A percentile compares a stretch with the other conserved stretches of the same genome.
phyloP scores from a whole-genome alignment of 2,113 vertebrate species.

The Perognathus longimembris region DNA sequence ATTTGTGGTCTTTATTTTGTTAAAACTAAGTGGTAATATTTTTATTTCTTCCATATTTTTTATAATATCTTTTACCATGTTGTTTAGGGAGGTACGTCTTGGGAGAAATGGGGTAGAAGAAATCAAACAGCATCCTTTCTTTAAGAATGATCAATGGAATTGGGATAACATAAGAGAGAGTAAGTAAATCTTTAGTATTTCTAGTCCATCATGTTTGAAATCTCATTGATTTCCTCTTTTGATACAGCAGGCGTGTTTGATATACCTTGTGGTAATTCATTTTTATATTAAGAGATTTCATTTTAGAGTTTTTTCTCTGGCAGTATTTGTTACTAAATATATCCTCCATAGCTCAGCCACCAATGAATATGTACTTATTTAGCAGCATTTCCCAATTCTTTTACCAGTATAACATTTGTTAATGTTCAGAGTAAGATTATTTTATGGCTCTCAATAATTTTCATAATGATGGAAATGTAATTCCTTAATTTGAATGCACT shows the following conservation, averaged over 20 bases:
- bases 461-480: slow-evolving; percentile 12
- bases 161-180: slow-evolving; percentile 98
- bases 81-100: slow-evolving; percentile 95
- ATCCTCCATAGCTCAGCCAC: background rate
- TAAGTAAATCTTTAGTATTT: slow-evolving; percentile 85
- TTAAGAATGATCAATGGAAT: slow-evolving; percentile 98
- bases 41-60: slow-evolving; percentile 55
- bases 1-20: slow-evolving; percentile 26
- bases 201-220: slow-evolving; percentile 45
- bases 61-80: slow-evolving; percentile 77
- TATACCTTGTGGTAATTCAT: slow-evolving; percentile 31
- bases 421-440: slow-evolving; percentile 37
- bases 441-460: slow-evolving; percentile 35
- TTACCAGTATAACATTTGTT: slow-evolving; percentile 31
- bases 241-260: slow-evolving; percentile 40
- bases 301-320: slow-evolving; percentile 33
- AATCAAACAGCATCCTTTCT: slow-evolving; percentile 97
- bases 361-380: background rate
- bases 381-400: slow-evolving; percentile 7
- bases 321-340: slow-evolving; percentile 47
- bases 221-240: slow-evolving; percentile 58
- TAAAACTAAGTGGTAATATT: slow-evolving; percentile 36
- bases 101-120: slow-evolving; percentile 97
- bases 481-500: slow-evolving; percentile 28
- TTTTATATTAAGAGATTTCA: slow-evolving; percentile 63